Conservation (phyloP, 2,797 vertebrate species). For the Numenius phaeopus region DNA sequence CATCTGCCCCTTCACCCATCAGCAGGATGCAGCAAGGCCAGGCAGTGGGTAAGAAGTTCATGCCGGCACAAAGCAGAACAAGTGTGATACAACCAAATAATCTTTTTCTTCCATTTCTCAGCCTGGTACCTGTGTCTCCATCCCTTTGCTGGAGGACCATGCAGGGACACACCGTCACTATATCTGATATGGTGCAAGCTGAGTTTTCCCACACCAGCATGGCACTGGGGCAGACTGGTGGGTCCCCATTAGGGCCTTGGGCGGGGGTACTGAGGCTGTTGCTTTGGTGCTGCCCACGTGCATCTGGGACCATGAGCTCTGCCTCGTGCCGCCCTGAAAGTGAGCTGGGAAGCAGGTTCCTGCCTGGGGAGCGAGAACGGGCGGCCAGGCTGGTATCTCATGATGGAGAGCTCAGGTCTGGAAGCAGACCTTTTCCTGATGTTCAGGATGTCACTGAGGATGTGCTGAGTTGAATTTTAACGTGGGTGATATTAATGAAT, state of each 20-base stretch:
- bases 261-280: background rate
- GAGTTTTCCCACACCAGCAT: background rate
- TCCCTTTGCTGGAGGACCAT: background rate
- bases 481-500: slow-evolving; percentile 9
- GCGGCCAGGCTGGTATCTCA: background rate
- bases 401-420: background rate
- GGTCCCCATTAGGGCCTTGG: background rate
- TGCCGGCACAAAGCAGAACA: background rate
- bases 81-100: background rate
- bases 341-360: background rate
- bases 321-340: background rate
- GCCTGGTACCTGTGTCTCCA: background rate
- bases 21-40: rapidly evolving
- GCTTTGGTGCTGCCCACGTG: background rate
- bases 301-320: background rate
- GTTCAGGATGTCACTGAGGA: background rate
- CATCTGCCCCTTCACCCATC: background rate
- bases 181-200: rapidly evolving
- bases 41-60: background rate
- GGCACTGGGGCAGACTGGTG: background rate
- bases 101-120: background rate
- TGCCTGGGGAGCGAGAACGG: background rate
- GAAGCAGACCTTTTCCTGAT: background rate
- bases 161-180: rapidly evolving
- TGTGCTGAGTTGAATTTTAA: background rate